phyloP scores from a whole-genome alignment of 1,140 invertebrate species.

The Stenopsyche tienmushanensis region DNA sequence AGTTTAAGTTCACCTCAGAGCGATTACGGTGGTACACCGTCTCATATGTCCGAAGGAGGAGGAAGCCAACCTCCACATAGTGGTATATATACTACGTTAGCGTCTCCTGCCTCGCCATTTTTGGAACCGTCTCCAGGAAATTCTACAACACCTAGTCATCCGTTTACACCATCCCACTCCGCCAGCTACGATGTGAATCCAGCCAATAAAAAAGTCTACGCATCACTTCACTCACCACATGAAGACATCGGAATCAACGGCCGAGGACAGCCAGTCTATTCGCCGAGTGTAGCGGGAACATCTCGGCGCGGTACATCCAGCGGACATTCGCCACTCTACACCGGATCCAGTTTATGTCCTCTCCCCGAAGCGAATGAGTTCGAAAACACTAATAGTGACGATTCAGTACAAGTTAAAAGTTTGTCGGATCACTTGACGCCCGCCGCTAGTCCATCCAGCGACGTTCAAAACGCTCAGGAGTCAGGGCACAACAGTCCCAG shows the following conservation, averaged over 20 bases:
- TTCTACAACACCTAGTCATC: constrained; percentile 37
- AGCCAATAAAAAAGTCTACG: constrained; percentile 36
- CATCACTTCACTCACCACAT: constrained; percentile 41
- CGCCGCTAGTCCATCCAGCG: constrained; percentile 25
- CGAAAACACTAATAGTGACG: constrained; percentile 34
- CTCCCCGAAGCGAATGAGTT: constrained; percentile 18
- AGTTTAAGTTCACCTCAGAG: constrained; percentile 50
- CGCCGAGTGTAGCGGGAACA: constrained; percentile 50
- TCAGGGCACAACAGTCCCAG: constrained; percentile 23
- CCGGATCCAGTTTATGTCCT: constrained; percentile 22
- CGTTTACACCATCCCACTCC: constrained; percentile 38
- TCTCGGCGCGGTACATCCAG: constrained; percentile 37
- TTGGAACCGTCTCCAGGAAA: constrained; percentile 40
- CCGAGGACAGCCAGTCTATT: constrained; percentile 31
- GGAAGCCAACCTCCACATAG: constrained; percentile 34
- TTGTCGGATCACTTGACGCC: constrained; percentile 18
- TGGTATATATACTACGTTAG: constrained; percentile 44
- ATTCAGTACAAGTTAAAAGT: constrained; percentile 23
- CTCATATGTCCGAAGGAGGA: constrained; percentile 34
- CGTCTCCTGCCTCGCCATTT: constrained; percentile 42
- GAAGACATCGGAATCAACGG: constrained; percentile 45
- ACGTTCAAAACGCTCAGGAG: constrained; percentile 13
- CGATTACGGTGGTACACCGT: constrained; percentile 45
- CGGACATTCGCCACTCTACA: constrained; percentile 24
- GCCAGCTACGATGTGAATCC: constrained; percentile 31